Percentiles rank a stretch among this genome's conserved stretches.
Evolutionary conservation across 2,113 vertebrate species (phyloP).

Genomic region (Ictalurus furcatus): DNA sequence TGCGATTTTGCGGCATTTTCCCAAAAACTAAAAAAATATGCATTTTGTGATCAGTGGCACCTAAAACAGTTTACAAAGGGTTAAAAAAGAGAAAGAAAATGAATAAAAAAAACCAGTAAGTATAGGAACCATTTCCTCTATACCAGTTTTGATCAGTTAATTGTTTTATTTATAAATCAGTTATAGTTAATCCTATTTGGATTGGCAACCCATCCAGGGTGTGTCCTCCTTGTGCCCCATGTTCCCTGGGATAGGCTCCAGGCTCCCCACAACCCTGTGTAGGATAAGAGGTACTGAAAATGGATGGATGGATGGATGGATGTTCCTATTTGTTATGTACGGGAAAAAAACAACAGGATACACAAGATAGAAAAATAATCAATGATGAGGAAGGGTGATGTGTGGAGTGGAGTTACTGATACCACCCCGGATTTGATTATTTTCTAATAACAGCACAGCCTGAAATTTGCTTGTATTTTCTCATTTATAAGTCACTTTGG

Average conservation of each 20-base stretch:
- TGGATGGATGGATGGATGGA: too few relatives aligned
- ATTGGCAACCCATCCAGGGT: too few relatives aligned
- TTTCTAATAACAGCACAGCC: neutral
- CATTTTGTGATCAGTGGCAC: neutral
- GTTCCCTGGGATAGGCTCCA: too few relatives aligned
- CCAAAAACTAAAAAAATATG: neutral
- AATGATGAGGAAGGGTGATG: neutral
- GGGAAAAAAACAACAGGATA: neutral
- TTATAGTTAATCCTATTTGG: neutral
- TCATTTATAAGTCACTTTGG: too few relatives aligned
- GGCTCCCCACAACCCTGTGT: too few relatives aligned
- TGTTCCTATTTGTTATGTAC: neutral
- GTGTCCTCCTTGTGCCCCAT: too few relatives aligned
- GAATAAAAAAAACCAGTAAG: neutral
- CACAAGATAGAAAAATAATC: neutral
- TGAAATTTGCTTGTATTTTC: neutral
- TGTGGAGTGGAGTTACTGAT: neutral
- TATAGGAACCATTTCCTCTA: neutral
- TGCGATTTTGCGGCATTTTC: neutral
- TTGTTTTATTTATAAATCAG: neutral
- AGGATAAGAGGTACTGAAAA: too few relatives aligned
- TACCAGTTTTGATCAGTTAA: neutral
- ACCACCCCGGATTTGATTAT: neutral
- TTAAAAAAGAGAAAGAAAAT: too few relatives aligned
- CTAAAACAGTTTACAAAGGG: neutral